Percentiles rank a stretch among this genome's conserved stretches.
phyloP scores from a whole-genome alignment of 2,113 vertebrate genomes.

The Indicator maculatus region DNA sequence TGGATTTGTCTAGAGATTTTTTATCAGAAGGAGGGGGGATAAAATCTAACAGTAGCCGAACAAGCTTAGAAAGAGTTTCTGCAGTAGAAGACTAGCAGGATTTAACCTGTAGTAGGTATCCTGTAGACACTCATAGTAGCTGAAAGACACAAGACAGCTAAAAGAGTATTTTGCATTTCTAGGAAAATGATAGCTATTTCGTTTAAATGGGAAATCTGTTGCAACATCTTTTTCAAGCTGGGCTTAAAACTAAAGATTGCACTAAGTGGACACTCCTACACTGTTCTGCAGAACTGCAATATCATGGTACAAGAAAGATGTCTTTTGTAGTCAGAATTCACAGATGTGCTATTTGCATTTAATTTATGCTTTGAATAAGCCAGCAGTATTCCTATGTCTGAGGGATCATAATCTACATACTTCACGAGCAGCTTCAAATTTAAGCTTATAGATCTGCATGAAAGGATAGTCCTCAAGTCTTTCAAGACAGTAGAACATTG shows the following conservation, averaged over 20 bases:
- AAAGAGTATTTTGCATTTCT: background rate
- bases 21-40: background rate
- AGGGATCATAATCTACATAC: rapidly evolving
- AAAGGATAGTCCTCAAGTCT: background rate
- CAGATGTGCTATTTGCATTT: background rate
- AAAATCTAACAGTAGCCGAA: background rate
- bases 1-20: background rate
- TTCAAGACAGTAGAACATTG: background rate
- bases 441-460: background rate
- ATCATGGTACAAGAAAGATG: background rate
- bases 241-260: background rate
- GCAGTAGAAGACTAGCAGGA: background rate
- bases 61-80: background rate
- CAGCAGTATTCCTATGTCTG: background rate
- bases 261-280: background rate
- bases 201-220: background rate
- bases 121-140: background rate
- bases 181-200: background rate
- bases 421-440: background rate
- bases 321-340: background rate
- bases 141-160: background rate
- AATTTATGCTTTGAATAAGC: background rate
- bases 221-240: background rate
- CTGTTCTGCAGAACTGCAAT: background rate
- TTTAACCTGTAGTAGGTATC: background rate